Evolutionary conservation across 2,888 invertebrate species (phyloP).

Genomic region (Ophion ventricosus): DNA sequence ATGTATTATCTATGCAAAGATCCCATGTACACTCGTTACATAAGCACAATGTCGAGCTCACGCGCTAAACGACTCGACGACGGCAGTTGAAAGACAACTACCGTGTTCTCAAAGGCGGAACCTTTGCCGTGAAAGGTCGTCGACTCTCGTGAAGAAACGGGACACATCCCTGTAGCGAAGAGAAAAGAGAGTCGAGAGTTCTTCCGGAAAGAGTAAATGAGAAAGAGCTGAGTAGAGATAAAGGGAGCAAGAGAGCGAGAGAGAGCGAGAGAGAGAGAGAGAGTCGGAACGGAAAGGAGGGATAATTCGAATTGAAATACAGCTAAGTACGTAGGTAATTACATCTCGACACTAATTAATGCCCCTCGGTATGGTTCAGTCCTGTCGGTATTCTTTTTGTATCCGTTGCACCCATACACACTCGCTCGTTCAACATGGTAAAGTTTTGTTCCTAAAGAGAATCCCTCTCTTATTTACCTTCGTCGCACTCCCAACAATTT

Average conservation of each 20-base stretch:
- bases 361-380: constrained; percentile 49
- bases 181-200: constrained; percentile 33
- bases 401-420: constrained; percentile 1
- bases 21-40: constrained; percentile 55
- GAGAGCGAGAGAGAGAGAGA: constrained; percentile 2
- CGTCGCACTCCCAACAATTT: constrained; percentile 5
- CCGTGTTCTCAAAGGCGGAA: constrained; percentile 49
- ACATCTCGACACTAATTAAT: constrained; percentile 72
- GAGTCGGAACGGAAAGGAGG: constrained; percentile 10
- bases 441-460: constrained; percentile 28
- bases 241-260: background rate
- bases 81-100: constrained; percentile 38
- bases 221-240: background rate
- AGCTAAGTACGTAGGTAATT: constrained; percentile 68
- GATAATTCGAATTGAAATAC: constrained; percentile 69
- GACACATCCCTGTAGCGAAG: constrained; percentile 24
- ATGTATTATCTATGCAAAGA: constrained; percentile 46
- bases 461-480: constrained; percentile 4
- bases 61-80: constrained; percentile 45
- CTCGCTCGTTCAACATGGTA: constrained; percentile 17
- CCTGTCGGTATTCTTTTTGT: constrained; percentile 37
- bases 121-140: constrained; percentile 60
- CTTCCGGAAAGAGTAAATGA: constrained; percentile 6
- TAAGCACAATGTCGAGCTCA: constrained; percentile 50
- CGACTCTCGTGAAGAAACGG: constrained; percentile 50